Percentiles rank a stretch among this genome's conserved stretches.
phyloP scores from a whole-genome alignment of 2,113 vertebrate species.

The Dipodomys spectabilis region DNA sequence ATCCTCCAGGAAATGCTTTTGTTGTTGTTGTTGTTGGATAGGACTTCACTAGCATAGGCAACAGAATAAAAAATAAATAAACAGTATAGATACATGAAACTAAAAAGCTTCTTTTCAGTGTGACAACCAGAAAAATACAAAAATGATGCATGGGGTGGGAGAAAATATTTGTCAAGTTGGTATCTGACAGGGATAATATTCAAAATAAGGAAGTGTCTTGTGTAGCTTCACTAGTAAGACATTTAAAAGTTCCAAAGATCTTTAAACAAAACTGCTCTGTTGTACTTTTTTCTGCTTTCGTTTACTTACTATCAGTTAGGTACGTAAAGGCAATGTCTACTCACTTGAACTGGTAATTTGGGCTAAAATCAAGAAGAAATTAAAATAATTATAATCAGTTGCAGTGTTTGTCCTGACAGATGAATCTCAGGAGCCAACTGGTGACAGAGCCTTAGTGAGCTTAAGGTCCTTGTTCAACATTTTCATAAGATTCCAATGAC shows the following conservation, averaged over 20 bases:
- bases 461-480: constrained; percentile 71
- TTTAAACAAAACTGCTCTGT: accelerated
- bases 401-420: background rate
- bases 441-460: background rate
- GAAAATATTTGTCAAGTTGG: background rate
- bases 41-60: background rate
- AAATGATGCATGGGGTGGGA: background rate
- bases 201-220: background rate
- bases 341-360: background rate
- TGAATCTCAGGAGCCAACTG: background rate
- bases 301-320: accelerated
- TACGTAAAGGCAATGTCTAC: background rate
- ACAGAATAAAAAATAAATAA: background rate
- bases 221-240: background rate
- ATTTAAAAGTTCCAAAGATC: background rate
- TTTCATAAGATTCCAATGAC: constrained; percentile 74
- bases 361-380: background rate
- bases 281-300: background rate
- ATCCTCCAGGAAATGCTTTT: background rate
- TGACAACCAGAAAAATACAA: background rate
- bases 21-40: background rate
- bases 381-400: constrained; percentile 26
- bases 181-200: background rate
- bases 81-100: too few species aligned
- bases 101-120: background rate